Base-by-base conservation (phyloP, 2,888 invertebrate genomes). In the Netelia fuscicornis region DNA sequence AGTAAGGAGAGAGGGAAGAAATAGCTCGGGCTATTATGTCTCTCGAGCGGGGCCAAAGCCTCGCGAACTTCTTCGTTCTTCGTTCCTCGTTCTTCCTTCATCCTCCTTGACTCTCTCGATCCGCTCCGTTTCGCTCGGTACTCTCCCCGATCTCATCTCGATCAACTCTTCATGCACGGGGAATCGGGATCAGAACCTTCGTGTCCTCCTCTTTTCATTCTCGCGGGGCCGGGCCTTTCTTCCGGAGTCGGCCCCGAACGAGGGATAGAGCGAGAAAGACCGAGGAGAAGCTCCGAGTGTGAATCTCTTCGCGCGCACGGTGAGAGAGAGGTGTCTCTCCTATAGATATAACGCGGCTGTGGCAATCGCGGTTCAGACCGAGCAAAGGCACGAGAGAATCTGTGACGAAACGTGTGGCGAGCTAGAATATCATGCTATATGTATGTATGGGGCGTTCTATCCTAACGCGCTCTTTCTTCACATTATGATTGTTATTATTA, bases 51-150 rank as follows among this genome's bases (percentile, higher is more conserved):
- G 70, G 72, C 78, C 78, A 72, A 67, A 81, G 78, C 30, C 58
- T 81, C 80, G 67, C 76, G 67, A 72, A 76, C 74, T 64, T 77
- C 25, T 62, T 81, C 72, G 25, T 72, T 70, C 76, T 68, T 71
- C 77, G 84, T 56, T 44, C 62, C 72, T 80, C 83, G 83, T 70
- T 77, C 44, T 75, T 68, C 23, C 81, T 68, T 54, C 83, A 48
- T 56, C 72, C 72, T 78, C 60, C 77, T 68, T 60, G 75, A 71
- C 82, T 83, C 86, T 62, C 81, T 78, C 86, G 86, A 86, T 86
- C 86, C 84, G 86, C 80, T 74, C 81, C 86, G 84, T 86, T 86
- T 84, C 87, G 85, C 86, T 86, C 80, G 84, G 83, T 85, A 83
- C 71, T 81, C 67, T 60, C 72, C 65, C 58, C 80, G 77, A 78